These are phyloP conservation scores for Halcyon badia DNA, from an alignment of 2,797 vertebrate species.

Conservation along the genomic window DNA sequence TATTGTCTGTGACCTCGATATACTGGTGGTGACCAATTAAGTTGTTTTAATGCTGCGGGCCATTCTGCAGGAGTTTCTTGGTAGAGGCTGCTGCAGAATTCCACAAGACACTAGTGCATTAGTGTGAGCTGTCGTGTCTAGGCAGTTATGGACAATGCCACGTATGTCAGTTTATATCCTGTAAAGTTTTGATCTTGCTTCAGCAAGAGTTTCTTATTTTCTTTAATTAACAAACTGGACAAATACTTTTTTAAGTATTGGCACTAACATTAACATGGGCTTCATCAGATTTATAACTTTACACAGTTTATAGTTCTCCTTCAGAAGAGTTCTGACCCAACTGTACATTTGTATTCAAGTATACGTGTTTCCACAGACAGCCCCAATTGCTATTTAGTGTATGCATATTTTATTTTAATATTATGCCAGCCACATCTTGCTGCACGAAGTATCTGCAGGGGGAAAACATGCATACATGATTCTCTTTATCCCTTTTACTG, in stretches of 20 bases:
- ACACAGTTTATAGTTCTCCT: background rate
- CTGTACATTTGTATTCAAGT: background rate
- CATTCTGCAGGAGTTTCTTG: background rate
- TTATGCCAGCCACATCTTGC: background rate
- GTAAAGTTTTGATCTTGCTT: background rate
- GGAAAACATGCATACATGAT: background rate
- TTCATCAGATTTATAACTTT: background rate
- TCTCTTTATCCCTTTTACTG: constrained; percentile 1
- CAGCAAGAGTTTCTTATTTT: background rate
- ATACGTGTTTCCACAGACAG: background rate
- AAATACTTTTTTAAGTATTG: background rate
- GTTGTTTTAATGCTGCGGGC: background rate
- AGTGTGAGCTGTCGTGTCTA: background rate
- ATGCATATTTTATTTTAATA: constrained; percentile 12
- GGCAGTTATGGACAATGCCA: background rate
- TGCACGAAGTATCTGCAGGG: background rate
- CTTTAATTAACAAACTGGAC: constrained; percentile 20
- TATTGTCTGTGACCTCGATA: background rate
- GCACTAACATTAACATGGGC: background rate
- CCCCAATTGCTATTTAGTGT: background rate
- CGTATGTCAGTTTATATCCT: background rate
- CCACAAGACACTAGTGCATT: background rate
- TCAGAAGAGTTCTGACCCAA: background rate
- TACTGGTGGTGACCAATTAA: background rate
- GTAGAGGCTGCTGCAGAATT: background rate